phyloP scores from a whole-genome alignment of 30 jellyfish, hydroid and myxozoan genomes.

The Nemopilema nomurai region DNA sequence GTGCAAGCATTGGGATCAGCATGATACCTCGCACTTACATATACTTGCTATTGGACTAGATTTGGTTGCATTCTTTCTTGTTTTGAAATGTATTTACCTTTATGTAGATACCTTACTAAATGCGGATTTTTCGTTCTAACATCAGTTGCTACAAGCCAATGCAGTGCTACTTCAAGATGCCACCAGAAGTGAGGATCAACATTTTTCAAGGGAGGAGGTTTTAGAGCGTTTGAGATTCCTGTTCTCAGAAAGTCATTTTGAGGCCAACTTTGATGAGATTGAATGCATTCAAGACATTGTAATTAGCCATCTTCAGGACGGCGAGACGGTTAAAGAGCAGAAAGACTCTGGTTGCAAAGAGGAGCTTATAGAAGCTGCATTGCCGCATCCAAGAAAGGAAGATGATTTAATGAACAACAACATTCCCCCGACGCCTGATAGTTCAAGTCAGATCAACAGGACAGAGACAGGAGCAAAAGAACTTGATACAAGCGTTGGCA shows the following conservation, averaged over 20 bases:
- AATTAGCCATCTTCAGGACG: neutral
- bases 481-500: neutral
- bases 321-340: neutral
- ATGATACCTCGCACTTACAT: no score
- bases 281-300: slow-evolving; percentile 35
- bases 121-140: neutral
- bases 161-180: slow-evolving; percentile 59
- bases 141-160: slow-evolving; percentile 46
- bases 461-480: neutral
- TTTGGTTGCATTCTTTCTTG: no score
- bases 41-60: no score
- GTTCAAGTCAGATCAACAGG: neutral
- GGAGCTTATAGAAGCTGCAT: neutral
- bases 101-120: no score
- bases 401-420: neutral
- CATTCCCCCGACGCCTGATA: neutral
- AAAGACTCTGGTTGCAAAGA: neutral
- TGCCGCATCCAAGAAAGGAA: neutral
- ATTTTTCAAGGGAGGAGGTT: neutral
- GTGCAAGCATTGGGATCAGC: no score
- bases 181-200: slow-evolving; percentile 7
- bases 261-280: neutral
- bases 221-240: slow-evolving; percentile 41
- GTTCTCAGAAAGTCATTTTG: slow-evolving; percentile 36
- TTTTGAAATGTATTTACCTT: no score